Evolutionary conservation across 2,113 vertebrate genomes (phyloP).

Genomic region (Ceuthmochares aereus): DNA sequence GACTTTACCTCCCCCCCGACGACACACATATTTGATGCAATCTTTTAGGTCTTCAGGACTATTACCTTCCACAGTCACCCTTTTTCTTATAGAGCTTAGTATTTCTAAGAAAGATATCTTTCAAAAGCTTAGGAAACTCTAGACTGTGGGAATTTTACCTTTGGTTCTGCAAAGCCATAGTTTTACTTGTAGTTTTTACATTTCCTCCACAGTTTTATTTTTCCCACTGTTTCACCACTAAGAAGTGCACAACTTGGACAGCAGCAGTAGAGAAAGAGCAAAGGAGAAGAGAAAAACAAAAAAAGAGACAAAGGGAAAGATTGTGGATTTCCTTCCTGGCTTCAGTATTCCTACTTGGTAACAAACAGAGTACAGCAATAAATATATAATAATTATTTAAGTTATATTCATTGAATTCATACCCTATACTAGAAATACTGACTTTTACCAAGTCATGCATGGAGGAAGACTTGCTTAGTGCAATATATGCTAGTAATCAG

Average conservation of each 20-base stretch:
- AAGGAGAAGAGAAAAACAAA: background rate
- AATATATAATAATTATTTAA: background rate
- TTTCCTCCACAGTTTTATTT: background rate
- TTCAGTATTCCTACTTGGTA: background rate
- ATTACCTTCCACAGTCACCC: background rate
- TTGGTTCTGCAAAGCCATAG: background rate
- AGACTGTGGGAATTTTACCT: background rate
- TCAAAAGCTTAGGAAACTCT: background rate
- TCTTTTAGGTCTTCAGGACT: background rate
- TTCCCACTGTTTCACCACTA: background rate
- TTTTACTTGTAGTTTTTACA: background rate
- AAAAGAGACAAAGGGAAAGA: background rate
- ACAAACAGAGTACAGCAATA: background rate
- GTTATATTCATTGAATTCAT: background rate
- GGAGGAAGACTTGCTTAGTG: background rate
- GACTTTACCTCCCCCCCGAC: background rate
- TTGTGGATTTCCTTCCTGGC: background rate
- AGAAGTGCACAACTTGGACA: background rate
- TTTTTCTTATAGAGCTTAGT: background rate
- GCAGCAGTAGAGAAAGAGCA: background rate
- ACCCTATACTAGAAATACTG: background rate
- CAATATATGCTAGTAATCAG: background rate
- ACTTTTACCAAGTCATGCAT: background rate
- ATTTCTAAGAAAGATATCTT: background rate
- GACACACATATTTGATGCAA: background rate